Evolutionary conservation across 1,140 invertebrate genomes (phyloP), one percentile per base, ranked within the genome.

Genomic region (Sitophilus oryzae): DNA sequence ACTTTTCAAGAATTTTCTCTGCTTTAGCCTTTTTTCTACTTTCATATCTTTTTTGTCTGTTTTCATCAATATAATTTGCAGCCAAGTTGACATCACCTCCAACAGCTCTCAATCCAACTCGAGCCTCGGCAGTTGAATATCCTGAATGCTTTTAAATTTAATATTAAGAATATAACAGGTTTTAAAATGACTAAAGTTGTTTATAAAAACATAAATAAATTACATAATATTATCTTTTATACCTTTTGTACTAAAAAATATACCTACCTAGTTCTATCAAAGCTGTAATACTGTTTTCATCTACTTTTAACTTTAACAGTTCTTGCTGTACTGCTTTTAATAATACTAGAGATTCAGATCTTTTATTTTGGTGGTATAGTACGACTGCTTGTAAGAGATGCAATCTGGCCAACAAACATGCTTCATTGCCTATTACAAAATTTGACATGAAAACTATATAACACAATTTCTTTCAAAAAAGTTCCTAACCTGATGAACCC

Each of bases 331-430:
- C 84, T 51, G 77, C 70, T 35, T 74, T 69, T 1, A 90, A 70
- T 2, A 83, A 66, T 19, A 66, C 60, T 19, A 72, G 73, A 0
- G 87, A 83, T 53, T 81, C 78, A 3, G 74, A 63, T 0, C 81
- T 69, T 54, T 78, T 77, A 63, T 86, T 85, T 69, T 84, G 80
- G 66, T 90, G 86, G 69, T 83, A 90, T 1, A 82, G 73, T 5
- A 88, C 79, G 45, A 90, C 82, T 1, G 83, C 88, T 73, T 90
- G 86, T 14, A 91, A 73, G 22, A 90, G 69, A 70, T 89, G 84
- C 8, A 91, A 74, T 2, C 86, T 79, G 77, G 88, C 80, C 46
- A 89, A 77, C 11, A 90, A 67, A 1, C 82, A 85, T 15, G 81
- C 74, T 66, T 89, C 87, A 56, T 82, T 84, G 18, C 63, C 65